phyloP scores from a whole-genome alignment of 2,888 invertebrate genomes.

The Andrena bicolor region DNA sequence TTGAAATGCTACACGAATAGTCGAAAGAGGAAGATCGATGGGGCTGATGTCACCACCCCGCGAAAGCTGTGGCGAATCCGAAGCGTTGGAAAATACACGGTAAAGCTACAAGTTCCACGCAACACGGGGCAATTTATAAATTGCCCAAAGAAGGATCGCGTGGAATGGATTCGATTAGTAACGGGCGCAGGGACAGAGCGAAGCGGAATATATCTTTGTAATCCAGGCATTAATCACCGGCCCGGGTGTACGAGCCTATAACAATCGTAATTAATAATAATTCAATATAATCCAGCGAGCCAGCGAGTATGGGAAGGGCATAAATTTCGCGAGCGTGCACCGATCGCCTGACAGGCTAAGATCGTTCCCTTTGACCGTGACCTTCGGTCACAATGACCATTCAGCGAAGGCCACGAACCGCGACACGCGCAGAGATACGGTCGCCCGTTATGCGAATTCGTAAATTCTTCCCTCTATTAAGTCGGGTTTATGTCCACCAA shows the following conservation, averaged over 20 bases:
- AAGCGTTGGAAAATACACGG: not conserved
- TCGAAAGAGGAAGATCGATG: not conserved
- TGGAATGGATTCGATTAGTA: not conserved
- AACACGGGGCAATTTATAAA: constrained; percentile 21
- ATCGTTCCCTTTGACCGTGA: constrained; percentile 57
- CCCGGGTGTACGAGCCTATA: constrained; percentile 11
- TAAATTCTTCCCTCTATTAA: constrained; percentile 54
- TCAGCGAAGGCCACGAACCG: constrained; percentile 39
- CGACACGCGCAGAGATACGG: constrained; percentile 51
- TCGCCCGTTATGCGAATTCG: constrained; percentile 61
- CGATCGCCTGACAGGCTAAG: constrained; percentile 42
- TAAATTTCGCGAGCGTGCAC: constrained; percentile 48
- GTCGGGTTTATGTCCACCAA: constrained; percentile 36
- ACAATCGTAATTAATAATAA: constrained; percentile 60
- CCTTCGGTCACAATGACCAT: constrained; percentile 53
- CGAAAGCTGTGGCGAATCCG: not conserved
- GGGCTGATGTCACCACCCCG: not conserved
- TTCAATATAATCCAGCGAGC: constrained; percentile 39
- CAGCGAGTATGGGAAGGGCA: constrained; percentile 31
- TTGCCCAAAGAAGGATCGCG: not conserved
- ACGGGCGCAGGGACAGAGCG: not conserved
- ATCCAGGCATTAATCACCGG: constrained; percentile 36
- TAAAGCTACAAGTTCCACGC: constrained; percentile 5
- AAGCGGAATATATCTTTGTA: constrained; percentile 20
- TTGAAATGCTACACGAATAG: no score